These are phyloP conservation scores for Siderastrea radians DNA, from an alignment of 92 coral and sea anemone species.

Conservation along the genomic window DNA sequence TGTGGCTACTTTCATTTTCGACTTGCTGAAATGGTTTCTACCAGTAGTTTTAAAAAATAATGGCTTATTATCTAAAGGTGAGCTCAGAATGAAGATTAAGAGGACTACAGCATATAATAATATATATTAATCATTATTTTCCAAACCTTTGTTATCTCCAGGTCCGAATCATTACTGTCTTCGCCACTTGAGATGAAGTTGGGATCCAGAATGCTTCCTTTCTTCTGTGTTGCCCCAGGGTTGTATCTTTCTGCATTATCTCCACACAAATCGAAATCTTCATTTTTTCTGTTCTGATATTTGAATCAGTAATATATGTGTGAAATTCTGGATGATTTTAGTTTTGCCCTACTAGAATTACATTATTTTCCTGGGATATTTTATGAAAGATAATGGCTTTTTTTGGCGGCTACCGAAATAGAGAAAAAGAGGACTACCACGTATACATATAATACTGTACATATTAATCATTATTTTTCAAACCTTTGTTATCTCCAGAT, in stretches of 20 bases:
- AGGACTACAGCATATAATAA: neutral
- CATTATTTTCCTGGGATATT: neutral
- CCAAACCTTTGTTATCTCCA: conserved; percentile 31
- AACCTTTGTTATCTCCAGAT: conserved; percentile 33
- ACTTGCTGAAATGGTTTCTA: conserved; percentile 20
- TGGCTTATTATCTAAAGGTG: conserved; percentile 19
- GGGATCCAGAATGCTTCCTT: conserved; percentile 9
- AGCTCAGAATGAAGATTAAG: conserved; percentile 9
- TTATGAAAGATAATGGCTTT: too few species aligned
- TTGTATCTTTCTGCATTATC: conserved; percentile 13
- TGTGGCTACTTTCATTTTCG: conserved; percentile 4
- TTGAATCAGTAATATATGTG: neutral
- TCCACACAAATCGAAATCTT: neutral
- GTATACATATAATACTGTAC: neutral
- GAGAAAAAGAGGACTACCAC: neutral
- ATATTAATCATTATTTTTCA: conserved; percentile 12
- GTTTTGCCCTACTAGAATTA: neutral
- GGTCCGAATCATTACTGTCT: conserved; percentile 22
- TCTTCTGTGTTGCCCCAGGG: conserved; percentile 37
- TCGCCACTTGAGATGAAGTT: conserved; percentile 24
- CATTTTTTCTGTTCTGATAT: conserved; percentile 15
- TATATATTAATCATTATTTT: conserved; percentile 11
- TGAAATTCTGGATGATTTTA: neutral
- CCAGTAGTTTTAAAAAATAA: conserved; percentile 12
- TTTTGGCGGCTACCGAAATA: too few species aligned